Percentiles rank a stretch among this genome's conserved stretches.
Evolutionary conservation across 2,888 invertebrate genomes (phyloP).

Genomic region (Ornithoptera alexandrae): DNA sequence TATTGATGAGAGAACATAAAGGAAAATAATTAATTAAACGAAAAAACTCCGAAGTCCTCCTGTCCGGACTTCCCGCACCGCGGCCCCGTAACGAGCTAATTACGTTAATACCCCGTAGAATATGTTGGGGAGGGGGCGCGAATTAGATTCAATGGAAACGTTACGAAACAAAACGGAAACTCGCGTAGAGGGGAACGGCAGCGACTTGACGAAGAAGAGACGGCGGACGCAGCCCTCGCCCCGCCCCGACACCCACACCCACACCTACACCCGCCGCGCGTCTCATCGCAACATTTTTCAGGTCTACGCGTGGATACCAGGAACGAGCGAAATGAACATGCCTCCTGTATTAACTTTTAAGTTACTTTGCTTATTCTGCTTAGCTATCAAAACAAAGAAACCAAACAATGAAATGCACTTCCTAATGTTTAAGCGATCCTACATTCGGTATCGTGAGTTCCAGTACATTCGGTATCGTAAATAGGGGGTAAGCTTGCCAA

Average conservation of each 20-base stretch:
- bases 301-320: constrained; percentile 7
- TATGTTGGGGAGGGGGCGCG: neutral
- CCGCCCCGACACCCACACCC: no score
- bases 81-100: neutral
- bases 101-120: neutral
- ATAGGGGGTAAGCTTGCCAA: no score
- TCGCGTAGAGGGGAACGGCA: constrained; percentile 4
- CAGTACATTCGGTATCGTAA: no score
- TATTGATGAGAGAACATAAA: neutral
- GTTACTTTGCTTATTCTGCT: neutral
- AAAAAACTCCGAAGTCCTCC: neutral
- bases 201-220: constrained; percentile 6
- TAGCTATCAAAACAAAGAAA: no score
- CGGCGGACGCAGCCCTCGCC: no score
- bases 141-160: constrained; percentile 12
- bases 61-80: neutral
- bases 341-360: neutral
- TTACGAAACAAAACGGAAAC: constrained; percentile 15
- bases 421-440: no score
- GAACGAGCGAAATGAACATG: neutral
- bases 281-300: constrained; percentile 14
- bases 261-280: neutral
- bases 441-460: no score
- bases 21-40: neutral
- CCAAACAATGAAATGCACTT: no score